Conservation (phyloP, 2,113 vertebrate genomes). For the Vanacampus margaritifer region DNA sequence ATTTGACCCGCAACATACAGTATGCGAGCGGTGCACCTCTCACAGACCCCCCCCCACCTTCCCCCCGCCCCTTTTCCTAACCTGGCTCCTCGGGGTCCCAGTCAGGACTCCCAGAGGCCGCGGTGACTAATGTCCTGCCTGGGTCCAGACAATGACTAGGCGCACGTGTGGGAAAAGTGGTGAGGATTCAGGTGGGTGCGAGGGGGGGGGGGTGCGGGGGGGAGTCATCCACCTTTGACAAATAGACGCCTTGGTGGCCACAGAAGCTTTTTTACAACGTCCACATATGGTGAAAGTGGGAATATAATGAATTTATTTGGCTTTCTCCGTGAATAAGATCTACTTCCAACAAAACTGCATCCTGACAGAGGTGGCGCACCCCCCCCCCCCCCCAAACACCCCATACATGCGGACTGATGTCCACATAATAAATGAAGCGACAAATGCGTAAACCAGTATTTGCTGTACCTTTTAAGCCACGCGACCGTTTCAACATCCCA, state of each 20-base stretch:
- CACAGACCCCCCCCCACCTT: background rate
- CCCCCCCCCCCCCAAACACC: too few species aligned
- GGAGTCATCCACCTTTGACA: conserved; percentile 84
- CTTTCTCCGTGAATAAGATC: conserved; percentile 74
- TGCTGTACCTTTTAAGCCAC: too few species aligned
- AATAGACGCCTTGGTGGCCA: conserved; percentile 85
- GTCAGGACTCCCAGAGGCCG: conserved; percentile 49
- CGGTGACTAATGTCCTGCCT: conserved; percentile 94
- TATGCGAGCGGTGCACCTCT: conserved; percentile 39
- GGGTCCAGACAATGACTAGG: conserved; percentile 89
- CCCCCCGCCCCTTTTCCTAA: too few species aligned
- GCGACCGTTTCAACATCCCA: too few species aligned
- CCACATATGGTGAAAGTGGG: conserved; percentile 30
- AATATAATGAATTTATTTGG: conserved; percentile 71
- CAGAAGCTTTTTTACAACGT: conserved; percentile 80
- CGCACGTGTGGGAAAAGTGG: conserved; percentile 64
- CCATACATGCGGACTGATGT: too few species aligned
- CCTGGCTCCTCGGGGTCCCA: conserved; percentile 26
- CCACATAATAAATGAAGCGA: too few species aligned
- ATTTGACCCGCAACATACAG: background rate
- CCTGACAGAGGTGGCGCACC: background rate
- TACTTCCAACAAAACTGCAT: conserved; percentile 63
- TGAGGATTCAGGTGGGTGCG: conserved; percentile 35
- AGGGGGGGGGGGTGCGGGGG: conserved; percentile 45
- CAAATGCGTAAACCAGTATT: too few species aligned